A percentile compares a stretch with the other conserved stretches of the same genome.
Conservation (phyloP, 2,113 vertebrate genomes). For the Myiozetetes cayanensis region DNA sequence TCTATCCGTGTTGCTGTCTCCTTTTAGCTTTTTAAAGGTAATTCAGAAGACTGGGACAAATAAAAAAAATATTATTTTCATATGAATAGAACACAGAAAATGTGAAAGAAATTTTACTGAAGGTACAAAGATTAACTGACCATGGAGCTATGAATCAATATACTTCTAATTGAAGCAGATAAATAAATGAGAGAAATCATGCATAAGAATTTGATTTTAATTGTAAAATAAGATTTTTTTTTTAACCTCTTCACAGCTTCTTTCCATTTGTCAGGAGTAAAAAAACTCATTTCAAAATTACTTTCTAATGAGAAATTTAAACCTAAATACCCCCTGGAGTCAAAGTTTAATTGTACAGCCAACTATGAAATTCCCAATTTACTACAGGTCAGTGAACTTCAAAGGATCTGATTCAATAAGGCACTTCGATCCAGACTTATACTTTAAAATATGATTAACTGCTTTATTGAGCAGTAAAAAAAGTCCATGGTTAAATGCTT, state of each 20-base stretch:
- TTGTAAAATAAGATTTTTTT: not conserved
- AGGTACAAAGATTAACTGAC: not conserved
- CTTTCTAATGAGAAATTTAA: slow-evolving; percentile 26
- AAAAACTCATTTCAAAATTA: not conserved
- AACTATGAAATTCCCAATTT: slow-evolving; percentile 12
- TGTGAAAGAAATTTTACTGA: not conserved
- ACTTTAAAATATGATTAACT: slow-evolving; percentile 10
- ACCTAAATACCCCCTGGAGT: not conserved
- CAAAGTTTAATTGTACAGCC: slow-evolving; percentile 22
- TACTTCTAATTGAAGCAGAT: not conserved
- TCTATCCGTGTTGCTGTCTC: not conserved
- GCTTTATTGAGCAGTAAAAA: slow-evolving; percentile 2
- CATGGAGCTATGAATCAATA: not conserved
- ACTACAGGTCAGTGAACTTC: slow-evolving; percentile 4
- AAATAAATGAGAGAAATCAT: not conserved
- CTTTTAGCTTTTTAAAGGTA: not conserved
- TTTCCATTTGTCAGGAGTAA: not conserved
- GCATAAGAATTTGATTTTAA: not conserved
- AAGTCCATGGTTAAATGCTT: not conserved
- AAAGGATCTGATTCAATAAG: slow-evolving; percentile 3
- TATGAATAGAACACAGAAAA: not conserved
- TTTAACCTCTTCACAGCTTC: not conserved
- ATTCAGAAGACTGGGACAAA: not conserved
- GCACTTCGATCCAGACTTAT: not conserved
- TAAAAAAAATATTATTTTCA: not conserved